A percentile compares a stretch with the other conserved stretches of the same genome.
These are phyloP conservation scores for Harlomillsia oculata DNA, from an alignment of 1,140 invertebrate species.

Conservation along the genomic window DNA sequence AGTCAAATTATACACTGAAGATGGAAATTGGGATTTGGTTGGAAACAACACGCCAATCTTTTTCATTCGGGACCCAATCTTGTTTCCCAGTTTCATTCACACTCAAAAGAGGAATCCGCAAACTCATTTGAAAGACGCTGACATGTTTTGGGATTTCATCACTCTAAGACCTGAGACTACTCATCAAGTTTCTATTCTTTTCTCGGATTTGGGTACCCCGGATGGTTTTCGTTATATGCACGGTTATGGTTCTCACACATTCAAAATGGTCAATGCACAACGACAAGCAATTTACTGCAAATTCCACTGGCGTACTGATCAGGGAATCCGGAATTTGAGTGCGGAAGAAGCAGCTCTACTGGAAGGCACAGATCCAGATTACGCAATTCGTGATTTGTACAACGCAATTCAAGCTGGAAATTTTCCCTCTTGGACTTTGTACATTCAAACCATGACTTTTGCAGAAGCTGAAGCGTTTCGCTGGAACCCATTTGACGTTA, in stretches of 20 bases:
- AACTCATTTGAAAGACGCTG: constrained; percentile 52
- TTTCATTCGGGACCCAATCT: constrained; percentile 57
- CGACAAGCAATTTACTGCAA: constrained; percentile 52
- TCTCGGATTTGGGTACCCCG: constrained; percentile 50
- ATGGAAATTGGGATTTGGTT: constrained; percentile 65
- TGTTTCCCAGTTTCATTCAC: constrained; percentile 55
- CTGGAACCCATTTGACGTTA: constrained; percentile 47
- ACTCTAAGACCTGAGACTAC: constrained; percentile 50
- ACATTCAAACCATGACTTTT: constrained; percentile 58
- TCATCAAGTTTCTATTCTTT: constrained; percentile 60
- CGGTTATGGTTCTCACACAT: constrained; percentile 62
- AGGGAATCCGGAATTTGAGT: constrained; percentile 57
- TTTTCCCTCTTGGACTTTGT: constrained; percentile 58
- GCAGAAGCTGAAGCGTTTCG: constrained; percentile 57
- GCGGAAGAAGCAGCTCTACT: constrained; percentile 51
- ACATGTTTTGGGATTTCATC: constrained; percentile 52
- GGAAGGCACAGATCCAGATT: constrained; percentile 59
- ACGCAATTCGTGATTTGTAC: constrained; percentile 61
- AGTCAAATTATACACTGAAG: constrained; percentile 66
- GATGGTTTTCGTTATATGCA: constrained; percentile 54
- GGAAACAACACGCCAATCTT: constrained; percentile 67
- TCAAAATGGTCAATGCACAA: constrained; percentile 55
- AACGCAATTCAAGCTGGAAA: constrained; percentile 59
- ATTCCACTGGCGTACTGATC: constrained; percentile 57
- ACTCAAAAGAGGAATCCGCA: constrained; percentile 61